Conservation (phyloP, 2,797 vertebrate species). For the Anabas testudineus region DNA sequence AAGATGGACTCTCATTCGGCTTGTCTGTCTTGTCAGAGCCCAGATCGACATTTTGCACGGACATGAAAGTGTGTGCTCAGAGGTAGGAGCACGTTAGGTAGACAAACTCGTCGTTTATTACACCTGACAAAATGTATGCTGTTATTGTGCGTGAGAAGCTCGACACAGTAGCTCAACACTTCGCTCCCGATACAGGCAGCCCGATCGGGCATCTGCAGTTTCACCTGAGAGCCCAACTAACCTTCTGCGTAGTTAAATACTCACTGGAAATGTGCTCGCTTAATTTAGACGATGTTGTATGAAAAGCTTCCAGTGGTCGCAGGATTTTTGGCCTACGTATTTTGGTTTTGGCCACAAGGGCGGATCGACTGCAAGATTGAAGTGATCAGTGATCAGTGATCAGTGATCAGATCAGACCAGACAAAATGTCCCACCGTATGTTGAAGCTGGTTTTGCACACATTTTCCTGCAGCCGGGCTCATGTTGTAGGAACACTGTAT, state of each 20-base stretch:
- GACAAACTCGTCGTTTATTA: slow-evolving; percentile 11
- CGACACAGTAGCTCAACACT: slow-evolving; percentile 35
- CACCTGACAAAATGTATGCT: slow-evolving; percentile 3
- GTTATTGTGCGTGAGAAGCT: slow-evolving; percentile 44
- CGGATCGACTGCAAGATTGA: slow-evolving; percentile 56
- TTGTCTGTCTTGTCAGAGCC: slow-evolving; percentile 92
- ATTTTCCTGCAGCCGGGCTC: slow-evolving; percentile 37
- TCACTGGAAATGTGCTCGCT: slow-evolving; percentile 34
- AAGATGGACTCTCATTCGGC: slow-evolving; percentile 97
- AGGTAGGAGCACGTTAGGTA: slow-evolving; percentile 25
- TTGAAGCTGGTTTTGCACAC: slow-evolving; percentile 41
- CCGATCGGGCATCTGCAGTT: slow-evolving; percentile 75
- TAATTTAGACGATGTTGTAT: slow-evolving; percentile 25
- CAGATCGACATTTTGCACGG: slow-evolving; percentile 93
- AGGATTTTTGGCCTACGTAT: slow-evolving; percentile 64
- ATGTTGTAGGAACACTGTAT: slow-evolving; percentile 44
- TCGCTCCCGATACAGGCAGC: slow-evolving; percentile 55
- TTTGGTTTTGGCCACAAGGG: slow-evolving; percentile 64
- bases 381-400: slow-evolving; percentile 56
- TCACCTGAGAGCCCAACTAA: slow-evolving; percentile 84
- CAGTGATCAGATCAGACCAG: no score
- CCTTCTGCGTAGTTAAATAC: slow-evolving; percentile 59
- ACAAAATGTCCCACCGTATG: slow-evolving; percentile 76
- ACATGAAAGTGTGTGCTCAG: slow-evolving; percentile 82
- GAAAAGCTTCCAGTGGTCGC: slow-evolving; percentile 59